These are phyloP conservation scores for Daktulosphaira vitifoliae DNA, from an alignment of 1,140 invertebrate species.

Conservation along the genomic window DNA sequence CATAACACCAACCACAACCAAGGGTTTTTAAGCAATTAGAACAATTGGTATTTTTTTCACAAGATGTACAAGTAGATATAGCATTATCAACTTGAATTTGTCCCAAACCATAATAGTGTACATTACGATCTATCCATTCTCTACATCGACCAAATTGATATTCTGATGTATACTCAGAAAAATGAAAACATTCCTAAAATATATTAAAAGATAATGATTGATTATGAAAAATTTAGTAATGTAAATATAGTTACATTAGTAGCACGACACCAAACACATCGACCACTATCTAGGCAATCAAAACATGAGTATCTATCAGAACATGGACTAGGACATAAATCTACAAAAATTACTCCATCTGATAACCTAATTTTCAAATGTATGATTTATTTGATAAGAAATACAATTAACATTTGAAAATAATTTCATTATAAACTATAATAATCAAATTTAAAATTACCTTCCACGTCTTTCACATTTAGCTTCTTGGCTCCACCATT, in stretches of 20 bases:
- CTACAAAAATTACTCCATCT: slow-evolving; percentile 51
- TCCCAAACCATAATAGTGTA: slow-evolving; percentile 43
- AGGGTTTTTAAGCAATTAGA: slow-evolving; percentile 68
- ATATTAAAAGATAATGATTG: not conserved
- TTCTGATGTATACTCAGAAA: slow-evolving; percentile 87
- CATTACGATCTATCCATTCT: slow-evolving; percentile 79
- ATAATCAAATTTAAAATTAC: too few species aligned
- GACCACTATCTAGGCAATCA: slow-evolving; percentile 72
- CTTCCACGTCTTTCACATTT: slow-evolving; percentile 70
- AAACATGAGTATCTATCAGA: slow-evolving; percentile 65
- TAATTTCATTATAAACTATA: too few species aligned
- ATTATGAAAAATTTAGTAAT: not conserved
- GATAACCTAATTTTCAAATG: slow-evolving; percentile 42
- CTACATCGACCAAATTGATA: slow-evolving; percentile 86
- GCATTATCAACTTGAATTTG: slow-evolving; percentile 41
- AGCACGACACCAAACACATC: slow-evolving; percentile 92
- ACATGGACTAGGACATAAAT: slow-evolving; percentile 65
- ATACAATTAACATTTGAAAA: too few species aligned
- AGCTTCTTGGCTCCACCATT: slow-evolving; percentile 77
- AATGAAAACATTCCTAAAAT: slow-evolving; percentile 74
- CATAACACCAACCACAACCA: slow-evolving; percentile 91
- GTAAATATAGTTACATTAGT: slow-evolving; percentile 48
- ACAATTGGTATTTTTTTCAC: slow-evolving; percentile 66
- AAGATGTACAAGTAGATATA: slow-evolving; percentile 63
- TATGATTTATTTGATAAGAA: not conserved